A percentile compares a stretch with the other conserved stretches of the same genome.
Conservation (phyloP, 2,888 invertebrate genomes). For the Odontocolon sp. region DNA sequence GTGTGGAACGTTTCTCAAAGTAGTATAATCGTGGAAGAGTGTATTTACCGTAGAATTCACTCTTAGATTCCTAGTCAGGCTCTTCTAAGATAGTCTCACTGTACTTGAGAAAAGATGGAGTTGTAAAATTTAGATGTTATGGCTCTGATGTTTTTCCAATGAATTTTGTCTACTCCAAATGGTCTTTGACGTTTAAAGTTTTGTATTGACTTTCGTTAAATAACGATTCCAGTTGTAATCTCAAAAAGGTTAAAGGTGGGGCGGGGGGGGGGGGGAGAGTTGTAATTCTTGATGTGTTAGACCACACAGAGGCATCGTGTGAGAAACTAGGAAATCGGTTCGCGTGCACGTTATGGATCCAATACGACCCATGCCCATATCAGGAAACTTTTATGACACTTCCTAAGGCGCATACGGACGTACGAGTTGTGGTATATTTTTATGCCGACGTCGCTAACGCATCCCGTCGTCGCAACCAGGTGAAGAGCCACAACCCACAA, state of each 20-base stretch:
- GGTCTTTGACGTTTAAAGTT: conserved; percentile 23
- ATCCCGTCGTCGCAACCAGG: conserved; percentile 8
- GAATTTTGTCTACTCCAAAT: neutral
- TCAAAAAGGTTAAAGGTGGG: conserved; percentile 19
- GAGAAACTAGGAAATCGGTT: conserved; percentile 56
- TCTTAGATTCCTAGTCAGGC: neutral
- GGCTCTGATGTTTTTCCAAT: neutral
- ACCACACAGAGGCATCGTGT: conserved; percentile 43
- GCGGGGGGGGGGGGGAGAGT: too few species aligned
- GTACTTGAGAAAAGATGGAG: neutral
- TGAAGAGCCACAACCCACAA: conserved; percentile 30
- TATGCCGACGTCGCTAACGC: conserved; percentile 37
- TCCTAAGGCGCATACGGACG: conserved; percentile 38
- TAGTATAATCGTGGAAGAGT: conserved; percentile 44
- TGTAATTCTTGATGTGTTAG: conserved; percentile 42
- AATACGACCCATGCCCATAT: conserved; percentile 45
- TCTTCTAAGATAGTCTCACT: neutral
- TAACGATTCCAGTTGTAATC: conserved; percentile 20
- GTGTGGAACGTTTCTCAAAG: conserved; percentile 33
- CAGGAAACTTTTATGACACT: conserved; percentile 52
- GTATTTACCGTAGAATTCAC: conserved; percentile 8
- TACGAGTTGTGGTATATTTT: conserved; percentile 49
- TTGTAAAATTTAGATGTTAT: conserved; percentile 36
- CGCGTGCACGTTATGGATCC: conserved; percentile 42
- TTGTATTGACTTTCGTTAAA: conserved; percentile 29